These are phyloP conservation scores for Nasonia giraulti DNA, from an alignment of 1,140 invertebrate species.

Conservation along the genomic window DNA sequence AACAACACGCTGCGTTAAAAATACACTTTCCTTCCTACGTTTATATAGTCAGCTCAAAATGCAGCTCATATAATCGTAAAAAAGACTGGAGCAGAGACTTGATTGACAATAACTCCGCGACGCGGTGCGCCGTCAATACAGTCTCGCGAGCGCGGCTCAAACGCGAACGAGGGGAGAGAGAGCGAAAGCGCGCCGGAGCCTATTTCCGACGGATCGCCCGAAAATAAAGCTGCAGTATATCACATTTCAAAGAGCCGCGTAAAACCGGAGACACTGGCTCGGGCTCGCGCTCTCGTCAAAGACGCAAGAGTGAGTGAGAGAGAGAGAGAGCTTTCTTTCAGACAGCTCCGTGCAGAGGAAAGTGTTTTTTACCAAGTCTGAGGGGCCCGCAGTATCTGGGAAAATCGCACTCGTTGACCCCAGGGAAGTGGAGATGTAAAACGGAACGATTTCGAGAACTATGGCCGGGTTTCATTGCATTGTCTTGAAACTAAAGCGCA, in stretches of 20 bases:
- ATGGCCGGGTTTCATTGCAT: no score
- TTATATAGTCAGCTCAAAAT: not conserved
- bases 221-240: conserved; percentile 50
- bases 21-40: not conserved
- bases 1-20: not conserved
- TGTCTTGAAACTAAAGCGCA: no score
- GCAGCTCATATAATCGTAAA: not conserved
- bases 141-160: not conserved
- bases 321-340: conserved; percentile 7
- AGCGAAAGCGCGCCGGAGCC: not conserved
- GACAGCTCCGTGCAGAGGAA: not conserved
- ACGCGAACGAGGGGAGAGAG: not conserved
- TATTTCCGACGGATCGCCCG: conserved; percentile 30
- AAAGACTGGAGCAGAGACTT: not conserved
- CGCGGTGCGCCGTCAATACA: not conserved
- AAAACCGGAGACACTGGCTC: conserved; percentile 26
- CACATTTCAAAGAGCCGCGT: conserved; percentile 42
- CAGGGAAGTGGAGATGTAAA: not conserved
- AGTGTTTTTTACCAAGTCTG: not conserved
- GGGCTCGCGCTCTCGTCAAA: not conserved
- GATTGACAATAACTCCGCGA: conserved; percentile 30
- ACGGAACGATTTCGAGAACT: not conserved
- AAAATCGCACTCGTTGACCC: no score
- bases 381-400: not conserved
- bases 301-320: not conserved